A percentile compares a stretch with the other conserved stretches of the same genome.
Conservation (phyloP, 2,113 vertebrate species). For the Gymnarchus niloticus region DNA sequence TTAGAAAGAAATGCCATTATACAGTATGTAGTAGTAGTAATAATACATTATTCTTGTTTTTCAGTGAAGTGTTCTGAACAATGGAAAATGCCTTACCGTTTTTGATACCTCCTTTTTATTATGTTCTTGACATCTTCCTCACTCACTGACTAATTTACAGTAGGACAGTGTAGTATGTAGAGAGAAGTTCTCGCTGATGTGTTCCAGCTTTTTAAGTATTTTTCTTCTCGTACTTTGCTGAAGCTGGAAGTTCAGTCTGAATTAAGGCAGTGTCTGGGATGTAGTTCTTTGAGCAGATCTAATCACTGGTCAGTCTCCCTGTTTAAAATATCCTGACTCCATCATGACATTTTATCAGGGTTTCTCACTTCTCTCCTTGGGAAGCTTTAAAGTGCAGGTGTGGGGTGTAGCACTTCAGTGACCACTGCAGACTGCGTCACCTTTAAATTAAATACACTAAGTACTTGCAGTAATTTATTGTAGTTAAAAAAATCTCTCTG, state of each 20-base stretch:
- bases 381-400: not conserved
- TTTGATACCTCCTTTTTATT: conserved; percentile 45
- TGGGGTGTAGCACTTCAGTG: not conserved
- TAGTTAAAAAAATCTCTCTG: not conserved
- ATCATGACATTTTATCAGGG: conserved; percentile 36
- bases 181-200: not conserved
- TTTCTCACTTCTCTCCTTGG: not conserved
- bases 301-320: conserved; percentile 51
- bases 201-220: conserved; percentile 11
- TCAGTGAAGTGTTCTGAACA: conserved; percentile 12
- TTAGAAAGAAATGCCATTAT: not conserved
- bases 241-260: conserved; percentile 9
- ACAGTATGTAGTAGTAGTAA: conserved; percentile 12
- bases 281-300: conserved; percentile 16
- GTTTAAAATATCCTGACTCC: conserved; percentile 47
- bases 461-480: not conserved
- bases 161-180: conserved; percentile 13
- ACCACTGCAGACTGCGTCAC: not conserved
- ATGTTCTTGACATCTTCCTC: conserved; percentile 44
- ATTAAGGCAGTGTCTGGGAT: conserved; percentile 42
- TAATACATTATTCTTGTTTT: not conserved
- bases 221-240: conserved; percentile 14
- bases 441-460: not conserved
- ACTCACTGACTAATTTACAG: conserved; percentile 33
- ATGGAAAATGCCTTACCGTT: conserved; percentile 54